Base-by-base conservation (phyloP, 2,113 vertebrate species). In the Scomber scombrus region DNA sequence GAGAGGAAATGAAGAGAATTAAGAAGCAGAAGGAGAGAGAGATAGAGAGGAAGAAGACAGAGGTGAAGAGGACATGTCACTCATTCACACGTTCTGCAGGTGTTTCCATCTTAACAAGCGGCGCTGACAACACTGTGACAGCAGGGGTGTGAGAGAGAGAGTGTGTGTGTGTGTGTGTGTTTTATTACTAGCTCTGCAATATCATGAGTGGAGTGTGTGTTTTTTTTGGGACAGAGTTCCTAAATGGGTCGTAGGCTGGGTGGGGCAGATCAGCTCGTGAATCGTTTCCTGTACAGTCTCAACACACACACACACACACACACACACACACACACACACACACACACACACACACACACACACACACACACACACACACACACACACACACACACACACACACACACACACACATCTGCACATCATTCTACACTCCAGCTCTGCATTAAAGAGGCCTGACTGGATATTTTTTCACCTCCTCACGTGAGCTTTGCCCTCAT, bases 171-270 rank as follows among this genome's bases (percentile, higher is more conserved):
- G 23, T 55, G 62, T 23, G 13, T 23, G 46, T 56, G 14, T 7
- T 15, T 56, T 56, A 47, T 11, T 55, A 19, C 57, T 11, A 21
- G 12, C 64, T 72, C 56, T 74, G 34, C 7, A 1, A 40, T 40
- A 40, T 40, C 34, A 9, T 7, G 7, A 9, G 34, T 9, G 9
- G 7, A 40, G 7, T 26, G 23, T 26, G 23, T 26, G 23, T 26
- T 26, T 9, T 40, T 40, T 40, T 40, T 64, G 50, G 82, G 75
- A 76, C 60, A 66, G 50, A 50, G 19, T 67, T 85, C 23, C 57
- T 62, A 81, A 90, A 64, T 88, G 87, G 82, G 84, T 77, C 74
- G 23, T 54, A 78, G 55, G 64, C 76, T 85, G 84, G 91, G 89
- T 79, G 88, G 79, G 78, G 83, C 75, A 51, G 63, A 51, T 57